A percentile compares a stretch with the other conserved stretches of the same genome.
phyloP scores from a whole-genome alignment of 2,113 vertebrate genomes.

The Gallinago media region DNA sequence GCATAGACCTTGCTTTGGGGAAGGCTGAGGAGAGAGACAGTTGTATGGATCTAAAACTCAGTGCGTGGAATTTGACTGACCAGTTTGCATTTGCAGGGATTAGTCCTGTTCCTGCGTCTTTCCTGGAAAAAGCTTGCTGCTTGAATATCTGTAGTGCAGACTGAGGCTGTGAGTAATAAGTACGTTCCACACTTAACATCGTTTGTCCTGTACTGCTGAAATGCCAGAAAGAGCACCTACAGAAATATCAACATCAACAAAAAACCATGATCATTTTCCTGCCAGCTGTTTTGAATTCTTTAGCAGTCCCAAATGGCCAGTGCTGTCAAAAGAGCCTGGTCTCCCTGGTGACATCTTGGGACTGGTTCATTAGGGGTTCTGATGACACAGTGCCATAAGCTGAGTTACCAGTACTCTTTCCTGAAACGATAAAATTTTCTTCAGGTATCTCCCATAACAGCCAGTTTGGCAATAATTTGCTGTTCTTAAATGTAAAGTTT shows the following conservation, averaged over 20 bases:
- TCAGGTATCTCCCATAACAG: neutral
- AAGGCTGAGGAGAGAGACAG: neutral
- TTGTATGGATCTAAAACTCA: neutral
- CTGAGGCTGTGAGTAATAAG: neutral
- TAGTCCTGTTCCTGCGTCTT: neutral
- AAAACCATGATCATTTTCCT: neutral
- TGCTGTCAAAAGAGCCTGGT: neutral
- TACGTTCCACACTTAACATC: neutral
- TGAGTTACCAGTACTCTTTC: neutral
- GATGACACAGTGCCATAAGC: neutral
- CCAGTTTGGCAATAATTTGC: neutral
- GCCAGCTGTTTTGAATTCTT: neutral
- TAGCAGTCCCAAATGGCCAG: neutral
- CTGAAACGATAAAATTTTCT: neutral
- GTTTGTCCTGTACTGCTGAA: neutral
- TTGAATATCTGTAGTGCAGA: neutral
- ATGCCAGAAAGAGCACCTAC: neutral
- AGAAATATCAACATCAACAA: neutral
- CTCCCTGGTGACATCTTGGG: neutral
- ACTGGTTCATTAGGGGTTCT: neutral
- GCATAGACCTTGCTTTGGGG: neutral
- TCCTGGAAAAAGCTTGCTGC: neutral
- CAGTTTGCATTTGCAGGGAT: neutral
- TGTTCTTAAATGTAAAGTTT: neutral
- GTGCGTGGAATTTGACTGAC: neutral